Evolutionary conservation across 2,113 vertebrate species (phyloP).

Genomic region (Plectropomus leopardus): DNA sequence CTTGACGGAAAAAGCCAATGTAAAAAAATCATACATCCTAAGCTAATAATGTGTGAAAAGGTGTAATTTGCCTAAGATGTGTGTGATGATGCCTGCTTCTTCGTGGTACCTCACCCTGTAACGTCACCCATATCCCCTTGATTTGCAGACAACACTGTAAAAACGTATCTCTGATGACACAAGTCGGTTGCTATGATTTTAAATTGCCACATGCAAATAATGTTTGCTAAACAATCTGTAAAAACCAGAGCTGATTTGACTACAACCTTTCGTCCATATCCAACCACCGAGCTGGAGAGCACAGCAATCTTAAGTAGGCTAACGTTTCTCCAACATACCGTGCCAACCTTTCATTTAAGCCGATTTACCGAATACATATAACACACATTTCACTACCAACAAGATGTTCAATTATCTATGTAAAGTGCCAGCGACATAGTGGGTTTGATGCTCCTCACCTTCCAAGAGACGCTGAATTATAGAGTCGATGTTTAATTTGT

Average conservation of each 20-base stretch:
- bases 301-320: constrained; percentile 24
- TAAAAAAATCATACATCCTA: not conserved
- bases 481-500: constrained; percentile 97
- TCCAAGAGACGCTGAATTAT: constrained; percentile 97
- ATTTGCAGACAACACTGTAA: not conserved
- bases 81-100: not conserved
- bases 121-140: not conserved
- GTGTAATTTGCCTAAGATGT: not conserved
- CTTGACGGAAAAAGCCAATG: not conserved
- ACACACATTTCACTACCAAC: not conserved
- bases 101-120: not conserved
- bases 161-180: not conserved
- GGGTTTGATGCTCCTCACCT: constrained; percentile 82
- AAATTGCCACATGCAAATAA: not conserved
- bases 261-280: constrained; percentile 9
- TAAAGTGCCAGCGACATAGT: accelerated
- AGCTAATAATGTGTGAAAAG: not conserved
- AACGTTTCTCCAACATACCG: constrained; percentile 12
- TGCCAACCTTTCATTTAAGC: constrained; percentile 23
- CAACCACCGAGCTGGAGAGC: constrained; percentile 3
- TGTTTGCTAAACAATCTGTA: not conserved
- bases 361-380: not conserved
- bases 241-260: not conserved
- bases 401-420: not conserved
- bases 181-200: accelerated